Base-by-base conservation (phyloP, 2,113 vertebrate species). In the Paracanthobrama guichenoti region DNA sequence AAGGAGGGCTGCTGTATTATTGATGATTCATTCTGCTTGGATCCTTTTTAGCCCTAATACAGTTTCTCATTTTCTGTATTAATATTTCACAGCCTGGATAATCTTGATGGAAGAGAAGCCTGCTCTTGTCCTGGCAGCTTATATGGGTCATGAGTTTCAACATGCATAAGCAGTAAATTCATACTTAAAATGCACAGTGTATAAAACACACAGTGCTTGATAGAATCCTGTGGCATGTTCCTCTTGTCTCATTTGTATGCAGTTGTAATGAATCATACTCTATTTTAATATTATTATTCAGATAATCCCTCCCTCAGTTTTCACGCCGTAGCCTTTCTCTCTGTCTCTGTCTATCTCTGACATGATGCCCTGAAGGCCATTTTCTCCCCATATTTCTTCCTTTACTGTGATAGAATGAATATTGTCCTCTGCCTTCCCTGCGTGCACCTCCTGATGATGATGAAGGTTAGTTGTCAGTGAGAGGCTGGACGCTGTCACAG, bases 201-300 rank as follows among this genome's bases (percentile, higher is more conserved):
- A 48, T 22, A 55, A 55, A 10, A 26, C 42, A 46, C 12, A 66
- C 57, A 7, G 13, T 26, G 60, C 20, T 26, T 60, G 66, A 55
- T 79, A 26, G 35, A 73, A 72, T 59, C 2, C 60, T 5, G 24
- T 76, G 28, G 57, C 35, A 46, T 13, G n/a, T 79, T 84, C 57
- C 28, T 55, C 50, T 72, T 28, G 20, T 71, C 66, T 26, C 35
- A 78, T 67, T 84, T 76, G 28, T 42, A 60, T 67, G 35, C 59
- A 79, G 76, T 48, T 85, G 76, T 82, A 87, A 86, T 91, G 89
- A 90, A 92, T 93, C 89, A 89, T 82, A 26, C 53, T 78, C 46
- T 81, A 46, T 88, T 89, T 82, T 83, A 86, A 83, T 89, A 89
- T 92, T 66, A 86, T 90, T 89, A 88, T 91, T 90, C 88, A 84